Conservation (phyloP, 2,888 invertebrate genomes). For the Polydrusus cervinus region DNA sequence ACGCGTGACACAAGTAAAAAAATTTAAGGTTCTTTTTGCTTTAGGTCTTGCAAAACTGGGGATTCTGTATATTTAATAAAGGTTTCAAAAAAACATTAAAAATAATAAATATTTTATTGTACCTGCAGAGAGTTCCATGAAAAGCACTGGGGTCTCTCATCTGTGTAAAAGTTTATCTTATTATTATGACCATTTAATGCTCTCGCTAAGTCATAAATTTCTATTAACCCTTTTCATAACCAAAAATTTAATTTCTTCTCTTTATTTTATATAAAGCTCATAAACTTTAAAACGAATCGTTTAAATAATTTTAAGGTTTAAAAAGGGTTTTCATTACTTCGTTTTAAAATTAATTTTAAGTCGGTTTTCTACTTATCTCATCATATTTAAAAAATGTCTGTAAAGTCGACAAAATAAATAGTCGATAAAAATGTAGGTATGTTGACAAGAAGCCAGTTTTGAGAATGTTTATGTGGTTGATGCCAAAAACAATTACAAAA, state of each 20-base stretch:
- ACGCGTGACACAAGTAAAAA: too few species aligned
- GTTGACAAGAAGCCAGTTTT: too few species aligned
- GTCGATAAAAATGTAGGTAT: too few species aligned
- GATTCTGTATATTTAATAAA: too few species aligned
- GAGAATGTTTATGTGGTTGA: too few species aligned
- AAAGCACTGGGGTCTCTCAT: neutral
- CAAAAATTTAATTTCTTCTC: slow-evolving; percentile 1
- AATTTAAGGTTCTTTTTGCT: too few species aligned
- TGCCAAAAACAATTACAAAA: too few species aligned
- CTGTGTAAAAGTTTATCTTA: neutral
- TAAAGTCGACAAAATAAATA: too few species aligned
- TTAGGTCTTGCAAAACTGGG: too few species aligned
- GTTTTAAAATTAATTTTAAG: neutral
- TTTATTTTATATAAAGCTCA: neutral
- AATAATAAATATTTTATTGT: neutral
- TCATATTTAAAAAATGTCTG: too few species aligned
- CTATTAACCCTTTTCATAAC: slow-evolving; percentile 1
- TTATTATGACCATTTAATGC: neutral
- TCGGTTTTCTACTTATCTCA: neutral
- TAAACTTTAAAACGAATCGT: slow-evolving; percentile 1
- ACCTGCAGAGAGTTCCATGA: neutral
- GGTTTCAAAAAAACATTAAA: neutral
- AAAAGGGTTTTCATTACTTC: neutral
- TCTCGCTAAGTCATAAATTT: neutral
- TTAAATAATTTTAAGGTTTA: neutral